These are phyloP conservation scores for Folsomia candida DNA, from an alignment of 2,888 invertebrate species.

Conservation along the genomic window DNA sequence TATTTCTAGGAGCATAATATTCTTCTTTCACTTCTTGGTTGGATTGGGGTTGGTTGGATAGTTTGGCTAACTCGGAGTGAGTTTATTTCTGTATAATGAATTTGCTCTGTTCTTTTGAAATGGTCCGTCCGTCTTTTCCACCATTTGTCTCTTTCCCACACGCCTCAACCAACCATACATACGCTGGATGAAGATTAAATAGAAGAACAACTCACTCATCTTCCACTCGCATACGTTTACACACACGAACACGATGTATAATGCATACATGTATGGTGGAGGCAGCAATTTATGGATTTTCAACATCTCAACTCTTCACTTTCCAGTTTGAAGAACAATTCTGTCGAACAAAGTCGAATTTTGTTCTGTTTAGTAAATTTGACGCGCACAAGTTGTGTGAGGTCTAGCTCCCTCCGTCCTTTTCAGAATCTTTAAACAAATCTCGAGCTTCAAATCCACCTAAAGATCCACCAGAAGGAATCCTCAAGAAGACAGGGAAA, in stretches of 20 bases:
- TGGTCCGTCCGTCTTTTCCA: conserved; percentile 16
- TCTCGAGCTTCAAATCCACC: neutral
- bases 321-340: neutral
- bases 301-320: neutral
- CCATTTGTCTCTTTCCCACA: conserved; percentile 45
- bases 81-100: conserved; percentile 6
- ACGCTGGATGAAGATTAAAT: neutral
- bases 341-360: neutral
- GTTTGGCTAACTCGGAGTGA: neutral
- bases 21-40: too few relatives aligned
- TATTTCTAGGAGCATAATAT: neutral
- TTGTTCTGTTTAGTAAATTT: neutral
- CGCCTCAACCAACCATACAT: conserved; percentile 20
- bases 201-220: neutral
- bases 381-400: neutral
- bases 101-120: conserved; percentile 23
- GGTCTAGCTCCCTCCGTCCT: neutral
- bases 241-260: neutral
- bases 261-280: neutral
- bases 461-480: neutral
- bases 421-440: neutral
- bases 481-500: neutral
- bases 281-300: neutral
- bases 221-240: neutral
- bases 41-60: neutral